Evolutionary conservation across 2,888 invertebrate genomes (phyloP).

Genomic region (Mythimna loreyi): DNA sequence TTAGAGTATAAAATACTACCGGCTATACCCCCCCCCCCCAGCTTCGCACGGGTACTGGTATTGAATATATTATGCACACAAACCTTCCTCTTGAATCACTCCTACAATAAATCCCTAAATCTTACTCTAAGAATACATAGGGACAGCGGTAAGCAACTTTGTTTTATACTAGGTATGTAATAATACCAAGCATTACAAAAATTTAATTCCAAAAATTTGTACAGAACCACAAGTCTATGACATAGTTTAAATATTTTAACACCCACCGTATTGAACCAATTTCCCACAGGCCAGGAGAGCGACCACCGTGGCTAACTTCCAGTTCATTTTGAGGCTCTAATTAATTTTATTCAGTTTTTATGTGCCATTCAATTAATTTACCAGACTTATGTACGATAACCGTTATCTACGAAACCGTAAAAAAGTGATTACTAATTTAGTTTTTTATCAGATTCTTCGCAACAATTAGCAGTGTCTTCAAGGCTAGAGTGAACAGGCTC

Average conservation of each 20-base stretch:
- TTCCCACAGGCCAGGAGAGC: slow-evolving; percentile 52
- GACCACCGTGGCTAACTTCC: slow-evolving; percentile 58
- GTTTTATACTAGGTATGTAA: no score
- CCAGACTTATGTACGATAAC: slow-evolving; percentile 35
- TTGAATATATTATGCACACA: no score
- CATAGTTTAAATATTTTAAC: slow-evolving; percentile 34
- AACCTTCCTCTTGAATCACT: no score
- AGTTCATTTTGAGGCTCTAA: slow-evolving; percentile 49
- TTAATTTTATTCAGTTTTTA: slow-evolving; percentile 63
- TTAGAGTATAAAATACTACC: no score
- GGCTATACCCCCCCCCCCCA: no score
- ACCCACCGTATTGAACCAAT: slow-evolving; percentile 45
- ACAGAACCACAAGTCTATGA: slow-evolving; percentile 52
- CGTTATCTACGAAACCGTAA: slow-evolving; percentile 11
- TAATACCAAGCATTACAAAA: not conserved
- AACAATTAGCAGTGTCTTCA: not conserved
- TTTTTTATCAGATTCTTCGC: not conserved
- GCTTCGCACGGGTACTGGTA: no score
- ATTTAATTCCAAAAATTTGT: not conserved
- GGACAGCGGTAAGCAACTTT: no score
- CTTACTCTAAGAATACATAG: no score
- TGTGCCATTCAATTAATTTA: slow-evolving; percentile 48
- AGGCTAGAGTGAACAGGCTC: no score
- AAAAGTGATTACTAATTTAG: not conserved
- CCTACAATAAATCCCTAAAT: no score